Evolutionary conservation across 2,113 vertebrate genomes (phyloP).

Genomic region (Symphodus melops): DNA sequence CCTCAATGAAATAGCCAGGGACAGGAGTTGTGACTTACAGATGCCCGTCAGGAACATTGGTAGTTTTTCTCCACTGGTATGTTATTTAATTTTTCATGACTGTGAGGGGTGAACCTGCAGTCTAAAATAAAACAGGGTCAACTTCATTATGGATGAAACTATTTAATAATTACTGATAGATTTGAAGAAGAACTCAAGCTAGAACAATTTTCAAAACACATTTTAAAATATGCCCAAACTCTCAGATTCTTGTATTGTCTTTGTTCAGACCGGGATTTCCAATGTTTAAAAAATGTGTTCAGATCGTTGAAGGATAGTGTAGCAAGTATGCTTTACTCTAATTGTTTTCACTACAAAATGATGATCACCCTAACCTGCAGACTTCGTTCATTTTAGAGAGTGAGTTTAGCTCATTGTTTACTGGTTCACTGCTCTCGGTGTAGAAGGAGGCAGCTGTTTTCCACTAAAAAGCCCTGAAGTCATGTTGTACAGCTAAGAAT

Average conservation of each 20-base stretch:
- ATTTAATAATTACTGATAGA: slow-evolving; percentile 5
- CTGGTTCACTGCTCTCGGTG: not conserved
- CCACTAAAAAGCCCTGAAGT: not conserved
- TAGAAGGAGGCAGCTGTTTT: not conserved
- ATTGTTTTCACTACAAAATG: too few species aligned
- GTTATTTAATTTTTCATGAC: slow-evolving; percentile 54
- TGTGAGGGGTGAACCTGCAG: not conserved
- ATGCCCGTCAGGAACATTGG: not conserved
- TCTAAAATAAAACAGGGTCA: slow-evolving; percentile 9
- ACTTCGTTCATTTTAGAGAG: not conserved
- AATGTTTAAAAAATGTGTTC: not conserved
- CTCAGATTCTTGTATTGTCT: not conserved
- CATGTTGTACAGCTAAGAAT: not conserved
- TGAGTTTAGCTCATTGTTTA: too few species aligned
- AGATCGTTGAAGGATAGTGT: too few species aligned
- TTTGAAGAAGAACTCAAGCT: not conserved
- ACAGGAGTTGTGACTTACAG: slow-evolving; percentile 29
- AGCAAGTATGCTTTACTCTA: too few species aligned
- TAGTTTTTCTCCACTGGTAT: not conserved
- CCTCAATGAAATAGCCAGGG: slow-evolving; percentile 46
- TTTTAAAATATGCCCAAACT: not conserved
- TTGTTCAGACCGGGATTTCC: not conserved
- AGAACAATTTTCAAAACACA: not conserved
- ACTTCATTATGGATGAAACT: slow-evolving; percentile 13
- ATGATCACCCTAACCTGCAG: not conserved